These are phyloP conservation scores for Myotis brandtii DNA, from an alignment of 2,113 vertebrate species.

Conservation along the genomic window DNA sequence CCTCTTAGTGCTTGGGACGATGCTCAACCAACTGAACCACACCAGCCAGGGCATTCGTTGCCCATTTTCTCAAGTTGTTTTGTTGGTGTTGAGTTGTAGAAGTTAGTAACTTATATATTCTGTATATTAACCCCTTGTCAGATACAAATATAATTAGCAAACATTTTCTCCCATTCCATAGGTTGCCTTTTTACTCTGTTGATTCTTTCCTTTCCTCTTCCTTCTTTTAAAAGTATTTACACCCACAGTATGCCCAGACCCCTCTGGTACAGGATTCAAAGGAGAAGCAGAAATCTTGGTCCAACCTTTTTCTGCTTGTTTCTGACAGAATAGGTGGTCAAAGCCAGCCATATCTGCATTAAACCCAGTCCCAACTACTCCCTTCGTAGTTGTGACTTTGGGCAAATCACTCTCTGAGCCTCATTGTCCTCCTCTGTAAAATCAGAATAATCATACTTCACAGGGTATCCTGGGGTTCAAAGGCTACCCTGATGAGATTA, in stretches of 20 bases:
- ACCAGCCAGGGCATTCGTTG: neutral
- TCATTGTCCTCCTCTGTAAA: neutral
- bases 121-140: neutral
- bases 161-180: neutral
- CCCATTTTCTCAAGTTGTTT: neutral
- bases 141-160: neutral
- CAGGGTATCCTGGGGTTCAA: neutral
- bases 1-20: too few species aligned
- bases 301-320: neutral
- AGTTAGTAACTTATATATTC: neutral
- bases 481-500: neutral
- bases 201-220: neutral
- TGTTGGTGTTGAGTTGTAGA: neutral
- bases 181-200: neutral
- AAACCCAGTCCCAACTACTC: neutral
- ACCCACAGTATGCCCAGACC: neutral
- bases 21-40: too few species aligned
- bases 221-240: neutral
- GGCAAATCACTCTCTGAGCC: neutral
- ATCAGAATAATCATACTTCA: neutral
- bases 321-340: neutral
- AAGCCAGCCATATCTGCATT: neutral
- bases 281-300: neutral
- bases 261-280: neutral
- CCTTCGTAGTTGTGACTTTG: neutral